These are phyloP conservation scores for Drosophila neonasuta DNA, from an alignment of 2,888 invertebrate species.

Conservation along the genomic window DNA sequence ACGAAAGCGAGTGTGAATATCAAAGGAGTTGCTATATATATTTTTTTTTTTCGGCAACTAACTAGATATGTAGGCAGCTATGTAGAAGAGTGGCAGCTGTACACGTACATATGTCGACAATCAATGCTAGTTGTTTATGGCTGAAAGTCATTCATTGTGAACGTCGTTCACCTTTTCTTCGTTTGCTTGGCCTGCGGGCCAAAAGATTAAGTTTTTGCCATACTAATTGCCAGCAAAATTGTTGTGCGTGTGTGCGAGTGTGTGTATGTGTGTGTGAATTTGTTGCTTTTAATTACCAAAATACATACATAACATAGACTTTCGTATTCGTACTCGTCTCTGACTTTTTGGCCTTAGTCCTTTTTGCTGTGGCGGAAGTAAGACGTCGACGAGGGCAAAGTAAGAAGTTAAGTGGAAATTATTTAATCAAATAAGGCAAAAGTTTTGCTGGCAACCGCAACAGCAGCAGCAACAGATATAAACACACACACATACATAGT, in stretches of 20 bases:
- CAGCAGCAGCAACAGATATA: constrained; percentile 48
- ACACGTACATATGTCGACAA: constrained; percentile 40
- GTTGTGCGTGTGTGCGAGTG: constrained; percentile 41
- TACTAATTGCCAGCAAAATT: constrained; percentile 68
- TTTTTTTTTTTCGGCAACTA: constrained; percentile 28
- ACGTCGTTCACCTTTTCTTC: constrained; percentile 50
- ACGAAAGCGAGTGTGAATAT: constrained; percentile 36
- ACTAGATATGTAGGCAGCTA: neutral
- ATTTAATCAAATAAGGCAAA: constrained; percentile 75
- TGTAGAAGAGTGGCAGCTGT: constrained; percentile 8
- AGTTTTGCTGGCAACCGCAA: constrained; percentile 49
- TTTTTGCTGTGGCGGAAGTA: constrained; percentile 25
- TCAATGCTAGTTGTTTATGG: constrained; percentile 66
- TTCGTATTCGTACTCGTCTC: constrained; percentile 8
- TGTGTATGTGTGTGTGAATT: constrained; percentile 34
- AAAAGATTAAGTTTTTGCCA: constrained; percentile 70
- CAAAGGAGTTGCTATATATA: constrained; percentile 45
- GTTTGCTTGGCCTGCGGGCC: constrained; percentile 42
- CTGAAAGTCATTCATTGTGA: constrained; percentile 55
- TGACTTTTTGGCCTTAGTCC: constrained; percentile 26
- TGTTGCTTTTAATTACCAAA: constrained; percentile 65
- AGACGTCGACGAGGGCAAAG: constrained; percentile 37
- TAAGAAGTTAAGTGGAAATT: constrained; percentile 75
- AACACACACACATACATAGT: neutral
- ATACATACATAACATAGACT: constrained; percentile 21